phyloP scores from a whole-genome alignment of 2,888 invertebrate species.

The Stramonita haemastoma region DNA sequence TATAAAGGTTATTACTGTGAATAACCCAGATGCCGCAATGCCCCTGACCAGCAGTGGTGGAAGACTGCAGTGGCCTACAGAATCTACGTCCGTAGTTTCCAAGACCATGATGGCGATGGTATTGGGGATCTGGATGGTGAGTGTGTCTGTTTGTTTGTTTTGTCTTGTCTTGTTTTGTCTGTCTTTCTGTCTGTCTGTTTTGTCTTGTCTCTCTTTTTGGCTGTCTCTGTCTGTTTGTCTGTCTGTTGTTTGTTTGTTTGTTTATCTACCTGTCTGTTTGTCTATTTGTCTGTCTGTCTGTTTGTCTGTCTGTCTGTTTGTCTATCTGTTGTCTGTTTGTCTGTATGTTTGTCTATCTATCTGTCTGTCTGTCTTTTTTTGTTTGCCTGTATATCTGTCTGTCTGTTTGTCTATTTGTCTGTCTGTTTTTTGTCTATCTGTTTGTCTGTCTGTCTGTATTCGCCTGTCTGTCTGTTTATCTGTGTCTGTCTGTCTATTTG shows the following conservation, averaged over 20 bases:
- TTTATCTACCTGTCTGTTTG: too few species aligned
- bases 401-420: too few species aligned
- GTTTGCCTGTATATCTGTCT: not conserved
- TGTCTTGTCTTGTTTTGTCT: too few species aligned
- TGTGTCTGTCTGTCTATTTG: not conserved
- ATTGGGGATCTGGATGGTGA: slow-evolving; percentile 74
- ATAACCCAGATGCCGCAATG: slow-evolving; percentile 52
- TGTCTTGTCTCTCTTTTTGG: too few species aligned
- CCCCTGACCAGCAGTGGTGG: slow-evolving; percentile 69
- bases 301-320: too few species aligned
- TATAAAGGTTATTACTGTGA: too few species aligned
- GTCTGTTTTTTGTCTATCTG: not conserved
- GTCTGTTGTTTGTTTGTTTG: not conserved
- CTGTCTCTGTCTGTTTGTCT: not conserved
- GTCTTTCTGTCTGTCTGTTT: not conserved
- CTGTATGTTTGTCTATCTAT: not conserved
- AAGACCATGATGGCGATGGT: slow-evolving; percentile 72
- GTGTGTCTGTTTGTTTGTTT: not conserved
- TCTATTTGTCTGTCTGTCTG: not conserved
- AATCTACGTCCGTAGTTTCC: slow-evolving; percentile 72
- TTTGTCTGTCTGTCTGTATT: not conserved
- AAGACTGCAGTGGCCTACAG: slow-evolving; percentile 68
- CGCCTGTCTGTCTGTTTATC: too few species aligned
- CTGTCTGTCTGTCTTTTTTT: not conserved
- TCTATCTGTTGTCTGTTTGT: too few species aligned